Base-by-base conservation (phyloP, 1,140 invertebrate genomes). In the Hylyphantes graminicola region DNA sequence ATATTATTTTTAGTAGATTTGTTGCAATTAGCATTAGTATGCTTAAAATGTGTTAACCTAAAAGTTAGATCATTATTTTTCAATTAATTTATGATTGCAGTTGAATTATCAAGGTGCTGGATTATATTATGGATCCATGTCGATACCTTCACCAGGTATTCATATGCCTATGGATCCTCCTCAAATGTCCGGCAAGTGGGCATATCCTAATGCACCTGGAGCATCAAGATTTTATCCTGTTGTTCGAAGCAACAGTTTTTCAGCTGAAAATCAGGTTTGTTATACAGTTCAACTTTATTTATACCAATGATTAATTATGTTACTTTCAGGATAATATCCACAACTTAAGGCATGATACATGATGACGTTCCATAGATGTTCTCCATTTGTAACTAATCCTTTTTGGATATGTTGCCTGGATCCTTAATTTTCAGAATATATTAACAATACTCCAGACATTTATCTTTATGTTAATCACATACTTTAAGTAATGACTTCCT, bases 151-250 rank as follows among this genome's bases (percentile, higher is more conserved):
- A 48, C 70, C 55, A 55, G 55, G 51, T 51, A 53, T 81, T 10
- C 57, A 61, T 65, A 51, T 67, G 6, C 35, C 35, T 57, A 73
- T 83, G 57, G 15, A 8, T 72, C 59, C 74, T 15, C 35, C 21
- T 63, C 79, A 81, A 13, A 61, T 81, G 55, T 9, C 67, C 63
- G 68, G 79, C 54, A 83, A 83, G 67, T 64, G 70, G 61, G 8
- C 48, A n/a, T 83, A 17, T 57, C 12, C 67, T 8, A 72, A 53
- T 81, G 15, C 13, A 51, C 87, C 90, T 55, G 87, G 87, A n/a
- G 89, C 89, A 15, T 91, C 93, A n/a, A 91, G 96, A 57, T 99
- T 98, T 92, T 99, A 97, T 90, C 96, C 96, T 2, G 96, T 98
- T 8, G 94, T 94, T n/a, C 97, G 97, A 90, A 94, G 96, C 61